Evolutionary conservation across 1,140 invertebrate genomes (phyloP).

Genomic region (Bombus vancouverensis): DNA sequence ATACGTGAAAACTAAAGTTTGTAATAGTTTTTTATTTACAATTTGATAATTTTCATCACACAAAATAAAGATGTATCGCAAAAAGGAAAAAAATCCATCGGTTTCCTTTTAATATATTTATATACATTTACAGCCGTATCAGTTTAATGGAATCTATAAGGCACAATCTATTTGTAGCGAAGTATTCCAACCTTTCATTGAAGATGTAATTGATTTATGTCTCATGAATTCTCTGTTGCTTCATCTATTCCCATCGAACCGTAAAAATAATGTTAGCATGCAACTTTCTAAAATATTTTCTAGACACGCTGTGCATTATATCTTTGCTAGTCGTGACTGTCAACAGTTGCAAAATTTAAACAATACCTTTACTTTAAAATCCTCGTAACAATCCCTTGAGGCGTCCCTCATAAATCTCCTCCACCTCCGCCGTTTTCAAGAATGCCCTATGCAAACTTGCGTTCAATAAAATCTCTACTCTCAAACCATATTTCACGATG

Average conservation of each 20-base stretch:
- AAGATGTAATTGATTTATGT: constrained; percentile 9
- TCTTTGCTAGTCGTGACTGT: constrained; percentile 1
- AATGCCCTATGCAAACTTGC: not conserved
- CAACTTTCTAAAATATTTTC: constrained; percentile 14
- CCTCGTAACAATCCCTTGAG: not conserved
- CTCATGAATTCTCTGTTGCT: not conserved
- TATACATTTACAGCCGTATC: not conserved
- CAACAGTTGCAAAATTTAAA: constrained; percentile 10
- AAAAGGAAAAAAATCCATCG: not conserved
- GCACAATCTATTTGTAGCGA: not conserved
- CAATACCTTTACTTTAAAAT: not conserved
- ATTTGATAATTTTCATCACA: not conserved
- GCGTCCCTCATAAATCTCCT: not conserved
- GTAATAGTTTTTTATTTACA: not conserved
- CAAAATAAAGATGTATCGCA: not conserved
- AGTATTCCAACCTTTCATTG: not conserved
- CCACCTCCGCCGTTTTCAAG: not conserved
- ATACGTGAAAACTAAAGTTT: too few relatives aligned
- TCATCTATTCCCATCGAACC: not conserved
- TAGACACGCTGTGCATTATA: not conserved
- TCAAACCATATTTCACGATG: not conserved
- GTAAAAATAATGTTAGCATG: not conserved
- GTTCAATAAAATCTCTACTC: not conserved
- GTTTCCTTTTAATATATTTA: not conserved
- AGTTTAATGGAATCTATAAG: not conserved